phyloP scores from a whole-genome alignment of 2,113 vertebrate genomes.

The Lagenorhynchus albirostris region DNA sequence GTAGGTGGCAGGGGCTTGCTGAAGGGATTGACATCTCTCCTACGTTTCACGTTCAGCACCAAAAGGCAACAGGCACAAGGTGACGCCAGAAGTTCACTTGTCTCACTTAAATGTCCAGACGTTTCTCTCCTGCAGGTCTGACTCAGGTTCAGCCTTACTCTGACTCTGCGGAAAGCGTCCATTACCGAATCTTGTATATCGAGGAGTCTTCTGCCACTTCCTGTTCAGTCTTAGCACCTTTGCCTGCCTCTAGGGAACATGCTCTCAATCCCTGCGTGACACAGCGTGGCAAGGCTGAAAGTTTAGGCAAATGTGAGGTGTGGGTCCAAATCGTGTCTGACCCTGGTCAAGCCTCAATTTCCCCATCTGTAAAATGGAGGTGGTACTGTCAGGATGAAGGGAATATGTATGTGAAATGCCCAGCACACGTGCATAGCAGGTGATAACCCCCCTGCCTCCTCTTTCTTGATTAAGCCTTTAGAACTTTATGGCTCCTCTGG shows the following conservation, averaged over 20 bases:
- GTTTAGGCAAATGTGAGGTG: neutral
- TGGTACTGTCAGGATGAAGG: neutral
- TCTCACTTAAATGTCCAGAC: neutral
- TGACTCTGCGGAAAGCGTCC: neutral
- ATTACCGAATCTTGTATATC: fast-evolving
- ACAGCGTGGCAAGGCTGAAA: neutral
- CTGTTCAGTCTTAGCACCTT: neutral
- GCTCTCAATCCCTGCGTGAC: neutral
- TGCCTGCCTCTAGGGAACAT: neutral
- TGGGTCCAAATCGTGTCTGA: neutral
- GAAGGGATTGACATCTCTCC: neutral
- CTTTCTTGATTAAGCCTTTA: neutral
- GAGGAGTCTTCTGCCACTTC: neutral
- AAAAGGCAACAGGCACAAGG: neutral
- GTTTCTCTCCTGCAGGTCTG: neutral
- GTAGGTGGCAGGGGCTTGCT: neutral
- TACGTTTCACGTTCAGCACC: neutral
- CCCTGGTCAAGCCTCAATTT: neutral
- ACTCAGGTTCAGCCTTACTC: neutral
- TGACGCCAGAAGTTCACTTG: neutral
- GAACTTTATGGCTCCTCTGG: neutral
- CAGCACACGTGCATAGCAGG: neutral
- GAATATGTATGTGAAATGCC: neutral
- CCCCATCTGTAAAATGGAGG: neutral
- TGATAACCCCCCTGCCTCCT: fast-evolving